Evolutionary conservation across 2,113 vertebrate genomes (phyloP), one percentile per base, ranked within the genome.

Genomic region (Alouatta palliata): DNA sequence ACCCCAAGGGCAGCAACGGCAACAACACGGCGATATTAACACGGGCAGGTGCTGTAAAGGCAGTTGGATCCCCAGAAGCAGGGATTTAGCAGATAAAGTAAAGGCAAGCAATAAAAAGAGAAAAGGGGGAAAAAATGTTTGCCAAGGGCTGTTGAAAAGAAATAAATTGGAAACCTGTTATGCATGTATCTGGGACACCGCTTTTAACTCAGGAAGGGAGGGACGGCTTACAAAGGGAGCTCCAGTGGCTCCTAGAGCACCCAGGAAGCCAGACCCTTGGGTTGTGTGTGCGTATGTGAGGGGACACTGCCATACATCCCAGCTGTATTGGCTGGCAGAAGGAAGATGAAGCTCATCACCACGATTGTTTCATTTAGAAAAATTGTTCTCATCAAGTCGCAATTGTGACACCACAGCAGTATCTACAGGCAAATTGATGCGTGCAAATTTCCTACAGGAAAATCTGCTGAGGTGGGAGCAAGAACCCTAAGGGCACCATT

Each of bases 151-250:
- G 3, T 17, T 80, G 96, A 97, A 87, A 98, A 97, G 81, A 98
- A 98, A 97, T 95, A 97, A 98, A 97, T 93, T 97, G 95, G 94
- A 97, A 98, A 97, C 94, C 95, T 93, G 87, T 95, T 97, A 97
- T 97, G 96, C 95, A 95, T 95, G 93, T 96, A 98, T 97, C 96
- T 98, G 89, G 98, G 96, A 97, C 95, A 97, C 79, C 61, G 40
- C 95, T 96, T 77, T 93, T 94, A 90, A 95, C 87, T 89, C 86
- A 12, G 91, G 77, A 85, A 97, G 70, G 12, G 95, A 83, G 86
- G 40, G 54, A 91, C 54, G 7, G 77, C 79, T 52, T 35, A 13
- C 77, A 64, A 64, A 43, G 49, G 47, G 37, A 96, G 52, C 80
- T 68, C 56, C 32, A 2, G 37, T 52, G 83, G 93, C n/a, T 75